Conservation (phyloP, 64 coral and sea anemone species). For the Stylophora pistillata region DNA sequence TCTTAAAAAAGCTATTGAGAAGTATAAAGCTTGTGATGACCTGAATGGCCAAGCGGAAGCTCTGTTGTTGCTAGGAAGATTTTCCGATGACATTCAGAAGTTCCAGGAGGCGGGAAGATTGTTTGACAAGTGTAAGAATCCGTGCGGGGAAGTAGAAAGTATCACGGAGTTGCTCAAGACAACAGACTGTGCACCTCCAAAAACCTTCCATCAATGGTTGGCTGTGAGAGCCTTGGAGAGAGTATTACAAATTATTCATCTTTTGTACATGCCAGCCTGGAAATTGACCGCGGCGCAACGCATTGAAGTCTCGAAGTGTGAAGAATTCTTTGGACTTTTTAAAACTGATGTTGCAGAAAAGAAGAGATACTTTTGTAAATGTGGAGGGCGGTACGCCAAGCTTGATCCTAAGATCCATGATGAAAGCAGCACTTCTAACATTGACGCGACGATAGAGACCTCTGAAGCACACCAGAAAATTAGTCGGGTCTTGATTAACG, state of each 20-base stretch:
- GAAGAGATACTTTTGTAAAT: background rate
- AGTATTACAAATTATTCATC: no score
- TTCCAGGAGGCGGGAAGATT: slow-evolving; percentile 53
- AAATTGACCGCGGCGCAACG: background rate
- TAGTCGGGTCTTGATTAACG: slow-evolving; percentile 10
- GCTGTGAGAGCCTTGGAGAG: slow-evolving; percentile 59
- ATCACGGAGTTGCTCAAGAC: slow-evolving; percentile 33
- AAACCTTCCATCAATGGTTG: slow-evolving; percentile 46
- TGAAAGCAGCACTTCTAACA: background rate
- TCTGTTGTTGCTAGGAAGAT: slow-evolving; percentile 38
- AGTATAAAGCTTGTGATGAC: slow-evolving; percentile 50
- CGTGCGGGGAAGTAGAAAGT: slow-evolving; percentile 75
- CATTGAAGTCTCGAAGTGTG: slow-evolving; percentile 47
- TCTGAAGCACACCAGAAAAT: slow-evolving; percentile 10
- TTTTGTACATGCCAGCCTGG: slow-evolving; percentile 36
- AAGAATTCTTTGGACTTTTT: slow-evolving; percentile 67
- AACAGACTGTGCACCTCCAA: slow-evolving; percentile 2
- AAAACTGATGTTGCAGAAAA: slow-evolving; percentile 2
- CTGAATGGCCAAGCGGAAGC: slow-evolving; percentile 63
- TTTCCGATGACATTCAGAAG: background rate
- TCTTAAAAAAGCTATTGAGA: slow-evolving; percentile 36
- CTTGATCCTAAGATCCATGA: slow-evolving; percentile 1
- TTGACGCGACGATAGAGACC: background rate
- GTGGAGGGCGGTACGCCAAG: slow-evolving; percentile 37
- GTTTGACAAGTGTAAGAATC: slow-evolving; percentile 59